These are phyloP conservation scores for Matsumyia berberina DNA, from an alignment of 2,888 invertebrate genomes.

Conservation along the genomic window DNA sequence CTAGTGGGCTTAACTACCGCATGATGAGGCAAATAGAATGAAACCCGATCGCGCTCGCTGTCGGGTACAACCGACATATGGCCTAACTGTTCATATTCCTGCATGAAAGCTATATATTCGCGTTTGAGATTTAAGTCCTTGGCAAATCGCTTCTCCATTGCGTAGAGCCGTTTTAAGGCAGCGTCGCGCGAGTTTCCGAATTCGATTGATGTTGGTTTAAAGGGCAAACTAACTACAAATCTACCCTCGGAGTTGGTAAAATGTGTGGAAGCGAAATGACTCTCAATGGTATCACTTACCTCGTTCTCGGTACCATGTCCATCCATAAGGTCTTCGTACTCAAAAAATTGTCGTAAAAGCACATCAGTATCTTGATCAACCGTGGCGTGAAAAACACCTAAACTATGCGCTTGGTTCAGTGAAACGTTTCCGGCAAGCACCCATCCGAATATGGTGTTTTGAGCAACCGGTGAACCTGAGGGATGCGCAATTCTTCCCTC, in stretches of 20 bases:
- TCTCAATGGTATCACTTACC: no score
- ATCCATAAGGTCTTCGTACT: slow-evolving; percentile 21
- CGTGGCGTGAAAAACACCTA: slow-evolving; percentile 1
- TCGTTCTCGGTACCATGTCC: no score
- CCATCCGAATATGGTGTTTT: slow-evolving; percentile 42
- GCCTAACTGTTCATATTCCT: no score
- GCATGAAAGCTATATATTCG: no score
- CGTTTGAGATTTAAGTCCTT: no score
- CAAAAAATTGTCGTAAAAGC: slow-evolving; percentile 25
- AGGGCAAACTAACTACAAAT: slow-evolving; percentile 21
- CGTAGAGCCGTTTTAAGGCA: no score
- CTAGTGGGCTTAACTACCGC: slow-evolving; percentile 7
- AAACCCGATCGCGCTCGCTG: background rate
- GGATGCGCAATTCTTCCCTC: slow-evolving; percentile 33
- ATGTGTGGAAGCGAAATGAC: slow-evolving; percentile 20
- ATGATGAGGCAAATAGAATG: slow-evolving; percentile 22
- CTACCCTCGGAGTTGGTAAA: slow-evolving; percentile 21
- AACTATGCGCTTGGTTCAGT: background rate
- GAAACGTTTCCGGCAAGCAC: slow-evolving; percentile 28
- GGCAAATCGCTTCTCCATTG: no score
- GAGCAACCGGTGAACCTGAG: slow-evolving; percentile 3
- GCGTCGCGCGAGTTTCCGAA: no score
- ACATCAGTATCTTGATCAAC: slow-evolving; percentile 27
- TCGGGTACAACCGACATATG: background rate
- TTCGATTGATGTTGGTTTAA: background rate